phyloP scores from a whole-genome alignment of 2,797 vertebrate genomes.

The Tauraco hartlaubi region DNA sequence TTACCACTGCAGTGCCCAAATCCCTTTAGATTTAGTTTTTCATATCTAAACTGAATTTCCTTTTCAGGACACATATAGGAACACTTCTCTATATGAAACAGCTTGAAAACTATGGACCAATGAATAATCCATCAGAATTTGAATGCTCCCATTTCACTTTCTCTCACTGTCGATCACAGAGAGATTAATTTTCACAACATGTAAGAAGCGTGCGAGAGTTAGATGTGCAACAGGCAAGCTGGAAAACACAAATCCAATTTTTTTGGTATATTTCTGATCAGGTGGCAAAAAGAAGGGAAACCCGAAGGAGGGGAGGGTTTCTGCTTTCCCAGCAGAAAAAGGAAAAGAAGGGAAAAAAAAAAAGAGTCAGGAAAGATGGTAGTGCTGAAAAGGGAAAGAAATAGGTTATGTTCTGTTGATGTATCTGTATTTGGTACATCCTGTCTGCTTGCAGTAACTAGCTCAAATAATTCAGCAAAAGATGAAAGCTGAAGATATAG shows the following conservation, averaged over 20 bases:
- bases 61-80: not conserved
- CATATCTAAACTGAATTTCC: not conserved
- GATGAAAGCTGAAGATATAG: not conserved
- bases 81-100: not conserved
- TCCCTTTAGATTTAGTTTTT: not conserved
- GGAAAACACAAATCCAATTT: not conserved
- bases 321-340: not conserved
- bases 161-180: not conserved
- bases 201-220: not conserved
- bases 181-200: not conserved
- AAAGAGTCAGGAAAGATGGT: not conserved
- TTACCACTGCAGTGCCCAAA: not conserved
- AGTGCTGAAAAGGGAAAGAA: not conserved
- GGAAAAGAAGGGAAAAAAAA: not conserved
- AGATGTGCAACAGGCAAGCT: not conserved
- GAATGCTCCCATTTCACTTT: not conserved
- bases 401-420: not conserved
- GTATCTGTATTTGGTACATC: too few relatives aligned
- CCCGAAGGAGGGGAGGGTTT: not conserved
- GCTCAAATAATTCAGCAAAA: not conserved
- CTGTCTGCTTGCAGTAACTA: not conserved
- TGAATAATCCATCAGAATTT: not conserved
- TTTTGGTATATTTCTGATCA: not conserved
- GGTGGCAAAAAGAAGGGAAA: not conserved
- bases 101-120: not conserved